phyloP scores from a whole-genome alignment of 2,113 vertebrate genomes.

The Phoxinus phoxinus region DNA sequence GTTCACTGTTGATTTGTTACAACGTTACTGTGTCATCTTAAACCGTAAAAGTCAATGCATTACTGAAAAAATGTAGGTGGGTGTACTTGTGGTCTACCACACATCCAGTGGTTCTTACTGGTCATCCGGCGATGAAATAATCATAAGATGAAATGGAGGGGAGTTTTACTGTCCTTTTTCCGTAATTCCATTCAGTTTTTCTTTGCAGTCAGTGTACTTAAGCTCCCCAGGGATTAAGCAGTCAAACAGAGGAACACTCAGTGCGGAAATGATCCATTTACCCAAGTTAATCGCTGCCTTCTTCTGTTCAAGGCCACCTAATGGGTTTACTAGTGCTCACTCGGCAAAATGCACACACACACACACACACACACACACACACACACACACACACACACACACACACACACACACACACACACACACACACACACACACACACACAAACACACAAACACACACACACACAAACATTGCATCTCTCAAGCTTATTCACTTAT shows the following conservation, averaged over 20 bases:
- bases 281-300: constrained; percentile 64
- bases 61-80: not conserved
- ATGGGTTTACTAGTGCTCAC: constrained; percentile 63
- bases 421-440: too few relatives aligned
- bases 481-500: not conserved
- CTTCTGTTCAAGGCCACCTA: constrained; percentile 51
- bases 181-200: constrained; percentile 30
- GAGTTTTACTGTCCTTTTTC: constrained; percentile 5
- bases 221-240: constrained; percentile 28
- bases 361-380: too few relatives aligned
- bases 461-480: not conserved
- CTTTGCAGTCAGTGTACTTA: constrained; percentile 25
- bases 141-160: constrained; percentile 27
- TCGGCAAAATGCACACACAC: constrained; percentile 42
- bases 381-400: too few relatives aligned
- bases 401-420: too few relatives aligned
- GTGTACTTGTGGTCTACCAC: not conserved
- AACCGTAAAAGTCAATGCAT: not conserved
- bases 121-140: constrained; percentile 37
- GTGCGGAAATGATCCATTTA: constrained; percentile 61
- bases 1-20: not conserved
- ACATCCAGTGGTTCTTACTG: constrained; percentile 5
- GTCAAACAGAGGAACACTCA: constrained; percentile 33
- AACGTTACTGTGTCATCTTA: not conserved
- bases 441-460: too few relatives aligned